Evolutionary conservation across 2,113 vertebrate species (phyloP).

Genomic region (Tautogolabrus adspersus): DNA sequence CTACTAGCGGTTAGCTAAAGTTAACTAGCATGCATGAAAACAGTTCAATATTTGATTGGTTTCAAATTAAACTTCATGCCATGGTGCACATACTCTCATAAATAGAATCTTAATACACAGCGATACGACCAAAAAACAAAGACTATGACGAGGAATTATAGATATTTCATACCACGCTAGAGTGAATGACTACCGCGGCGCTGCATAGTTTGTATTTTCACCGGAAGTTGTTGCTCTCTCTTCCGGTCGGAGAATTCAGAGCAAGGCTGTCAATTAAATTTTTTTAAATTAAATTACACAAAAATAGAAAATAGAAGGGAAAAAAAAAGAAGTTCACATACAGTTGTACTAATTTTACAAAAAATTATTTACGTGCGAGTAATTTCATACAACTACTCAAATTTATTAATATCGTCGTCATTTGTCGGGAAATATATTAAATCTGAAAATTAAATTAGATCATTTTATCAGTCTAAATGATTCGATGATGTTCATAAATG

Average conservation of each 20-base stretch:
- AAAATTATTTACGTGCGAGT: too few species aligned
- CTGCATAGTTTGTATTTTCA: slow-evolving; percentile 69
- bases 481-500: too few species aligned
- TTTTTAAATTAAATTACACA: too few species aligned
- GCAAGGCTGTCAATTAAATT: too few species aligned
- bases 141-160: accelerated
- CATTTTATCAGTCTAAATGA: too few species aligned
- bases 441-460: too few species aligned
- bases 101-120: accelerated
- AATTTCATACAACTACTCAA: too few species aligned
- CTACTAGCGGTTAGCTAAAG: slow-evolving; percentile 44
- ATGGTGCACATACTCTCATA: accelerated
- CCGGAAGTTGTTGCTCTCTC: slow-evolving; percentile 7
- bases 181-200: slow-evolving; percentile 51
- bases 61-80: accelerated
- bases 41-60: accelerated
- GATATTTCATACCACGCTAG: slow-evolving; percentile 65
- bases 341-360: too few species aligned
- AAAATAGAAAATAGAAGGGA: too few species aligned
- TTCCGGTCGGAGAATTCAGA: slow-evolving; percentile 35
- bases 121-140: neutral
- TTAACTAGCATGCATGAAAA: slow-evolving; percentile 32
- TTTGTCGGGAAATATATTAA: too few species aligned
- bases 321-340: too few species aligned
- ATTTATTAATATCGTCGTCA: too few species aligned